A percentile compares a stretch with the other conserved stretches of the same genome.
phyloP scores from a whole-genome alignment of 2,888 invertebrate genomes.

The Fabriciana adippe region DNA sequence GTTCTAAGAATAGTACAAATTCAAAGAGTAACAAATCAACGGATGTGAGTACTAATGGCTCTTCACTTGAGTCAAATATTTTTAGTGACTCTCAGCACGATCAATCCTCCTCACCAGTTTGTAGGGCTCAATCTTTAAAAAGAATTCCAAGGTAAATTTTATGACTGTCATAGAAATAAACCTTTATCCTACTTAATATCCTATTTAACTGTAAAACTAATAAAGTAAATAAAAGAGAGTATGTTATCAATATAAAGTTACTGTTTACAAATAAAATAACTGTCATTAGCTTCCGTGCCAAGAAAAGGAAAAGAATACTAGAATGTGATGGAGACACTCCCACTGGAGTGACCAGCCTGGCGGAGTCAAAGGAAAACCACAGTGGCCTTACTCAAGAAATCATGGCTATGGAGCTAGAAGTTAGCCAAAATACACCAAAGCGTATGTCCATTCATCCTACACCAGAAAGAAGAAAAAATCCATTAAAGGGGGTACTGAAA shows the following conservation, averaged over 20 bases:
- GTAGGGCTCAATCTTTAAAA: slow-evolving; percentile 77
- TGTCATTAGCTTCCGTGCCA: slow-evolving; percentile 71
- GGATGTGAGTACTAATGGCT: slow-evolving; percentile 71
- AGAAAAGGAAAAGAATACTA: slow-evolving; percentile 83
- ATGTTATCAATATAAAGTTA: background rate
- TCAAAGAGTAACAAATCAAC: slow-evolving; percentile 70
- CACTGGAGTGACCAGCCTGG: slow-evolving; percentile 67
- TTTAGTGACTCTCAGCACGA: slow-evolving; percentile 76
- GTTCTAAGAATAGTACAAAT: slow-evolving; percentile 67
- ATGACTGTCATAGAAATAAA: background rate
- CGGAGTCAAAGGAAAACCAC: slow-evolving; percentile 72
- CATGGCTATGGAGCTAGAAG: slow-evolving; percentile 84
- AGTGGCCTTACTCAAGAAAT: slow-evolving; percentile 89
- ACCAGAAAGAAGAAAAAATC: slow-evolving; percentile 76
- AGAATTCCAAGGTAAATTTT: slow-evolving; percentile 70
- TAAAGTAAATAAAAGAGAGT: no score
- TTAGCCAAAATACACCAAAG: slow-evolving; percentile 86
- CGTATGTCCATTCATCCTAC: slow-evolving; percentile 80
- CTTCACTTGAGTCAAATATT: slow-evolving; percentile 70
- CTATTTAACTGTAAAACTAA: no score
- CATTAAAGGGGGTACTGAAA: slow-evolving; percentile 83
- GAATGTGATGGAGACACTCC: slow-evolving; percentile 75
- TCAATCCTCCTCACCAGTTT: slow-evolving; percentile 81
- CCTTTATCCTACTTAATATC: background rate
- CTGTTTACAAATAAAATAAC: slow-evolving; percentile 7